These are phyloP conservation scores for Linurgus olivaceus DNA, from an alignment of 2,797 vertebrate genomes.

Conservation along the genomic window DNA sequence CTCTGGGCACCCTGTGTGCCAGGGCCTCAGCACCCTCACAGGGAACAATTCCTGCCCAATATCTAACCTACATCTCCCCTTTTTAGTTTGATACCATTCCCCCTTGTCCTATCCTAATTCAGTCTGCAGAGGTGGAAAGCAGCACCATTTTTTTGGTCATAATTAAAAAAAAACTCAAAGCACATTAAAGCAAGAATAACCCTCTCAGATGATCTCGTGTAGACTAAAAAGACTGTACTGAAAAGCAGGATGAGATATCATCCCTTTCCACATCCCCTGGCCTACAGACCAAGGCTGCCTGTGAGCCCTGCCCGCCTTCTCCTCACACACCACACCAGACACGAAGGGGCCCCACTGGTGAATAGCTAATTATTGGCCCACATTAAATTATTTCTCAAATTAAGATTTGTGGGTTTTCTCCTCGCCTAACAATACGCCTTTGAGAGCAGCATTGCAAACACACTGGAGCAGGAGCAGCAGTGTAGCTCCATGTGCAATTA, in stretches of 20 bases:
- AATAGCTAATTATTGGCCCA: constrained; percentile 23
- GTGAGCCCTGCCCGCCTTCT: neutral
- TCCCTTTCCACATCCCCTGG: neutral
- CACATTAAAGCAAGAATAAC: neutral
- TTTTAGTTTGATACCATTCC: neutral
- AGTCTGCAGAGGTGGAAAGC: neutral
- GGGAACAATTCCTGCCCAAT: neutral
- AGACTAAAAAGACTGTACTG: neutral
- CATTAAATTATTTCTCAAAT: constrained; percentile 55
- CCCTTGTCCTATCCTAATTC: neutral
- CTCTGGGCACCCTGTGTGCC: neutral
- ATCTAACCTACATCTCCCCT: neutral
- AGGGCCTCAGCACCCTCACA: neutral
- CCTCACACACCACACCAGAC: constrained; percentile 1
- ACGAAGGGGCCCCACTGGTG: neutral
- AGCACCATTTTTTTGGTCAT: neutral
- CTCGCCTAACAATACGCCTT: constrained; percentile 36
- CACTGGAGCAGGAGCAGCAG: constrained; percentile 47
- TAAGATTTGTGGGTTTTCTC: constrained; percentile 36
- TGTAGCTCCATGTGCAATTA: constrained; percentile 56
- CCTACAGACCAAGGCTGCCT: neutral
- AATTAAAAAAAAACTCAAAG: neutral
- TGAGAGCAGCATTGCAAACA: neutral
- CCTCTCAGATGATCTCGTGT: neutral
- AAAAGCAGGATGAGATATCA: neutral